Evolutionary conservation across 1,140 invertebrate species (phyloP).

Genomic region (Aporrectodea caliginosa): DNA sequence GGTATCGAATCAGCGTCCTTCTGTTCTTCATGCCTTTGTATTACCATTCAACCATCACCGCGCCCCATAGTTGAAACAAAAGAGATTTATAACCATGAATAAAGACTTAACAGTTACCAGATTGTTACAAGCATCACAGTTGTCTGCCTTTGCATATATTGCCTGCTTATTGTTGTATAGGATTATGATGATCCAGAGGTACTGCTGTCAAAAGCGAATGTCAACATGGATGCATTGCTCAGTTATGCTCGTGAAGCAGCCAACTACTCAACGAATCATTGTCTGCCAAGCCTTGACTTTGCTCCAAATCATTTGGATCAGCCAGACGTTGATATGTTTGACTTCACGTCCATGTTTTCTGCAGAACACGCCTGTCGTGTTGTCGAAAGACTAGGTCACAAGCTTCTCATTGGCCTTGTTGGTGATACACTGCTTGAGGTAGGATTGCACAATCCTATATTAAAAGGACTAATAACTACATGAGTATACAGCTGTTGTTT

Average conservation of each 20-base stretch:
- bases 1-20: no score
- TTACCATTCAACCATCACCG: no score
- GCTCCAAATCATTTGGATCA: conserved; percentile 97
- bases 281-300: conserved; percentile 85
- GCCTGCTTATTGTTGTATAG: conserved; percentile 59
- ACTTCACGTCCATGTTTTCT: conserved; percentile 98
- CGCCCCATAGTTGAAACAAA: no score
- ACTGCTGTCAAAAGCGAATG: conserved; percentile 80
- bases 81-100: no score
- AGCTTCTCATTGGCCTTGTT: conserved; percentile 80
- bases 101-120: no score
- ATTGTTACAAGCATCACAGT: no score
- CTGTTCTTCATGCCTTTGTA: no score
- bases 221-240: conserved; percentile 72
- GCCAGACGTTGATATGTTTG: conserved; percentile 97
- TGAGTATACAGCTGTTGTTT: no score
- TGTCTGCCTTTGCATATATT: no score
- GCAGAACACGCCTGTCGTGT: conserved; percentile 84
- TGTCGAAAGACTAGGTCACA: conserved; percentile 72
- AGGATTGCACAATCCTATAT: no score
- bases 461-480: no score
- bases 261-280: conserved; percentile 88
- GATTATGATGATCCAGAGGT: conserved; percentile 85
- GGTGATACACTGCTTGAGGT: conserved; percentile 93
- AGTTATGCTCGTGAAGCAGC: conserved; percentile 93